Evolutionary conservation across 37 sponge, comb jelly and placozoan species (phyloP).

Genomic region (Ephydatia muelleri): DNA sequence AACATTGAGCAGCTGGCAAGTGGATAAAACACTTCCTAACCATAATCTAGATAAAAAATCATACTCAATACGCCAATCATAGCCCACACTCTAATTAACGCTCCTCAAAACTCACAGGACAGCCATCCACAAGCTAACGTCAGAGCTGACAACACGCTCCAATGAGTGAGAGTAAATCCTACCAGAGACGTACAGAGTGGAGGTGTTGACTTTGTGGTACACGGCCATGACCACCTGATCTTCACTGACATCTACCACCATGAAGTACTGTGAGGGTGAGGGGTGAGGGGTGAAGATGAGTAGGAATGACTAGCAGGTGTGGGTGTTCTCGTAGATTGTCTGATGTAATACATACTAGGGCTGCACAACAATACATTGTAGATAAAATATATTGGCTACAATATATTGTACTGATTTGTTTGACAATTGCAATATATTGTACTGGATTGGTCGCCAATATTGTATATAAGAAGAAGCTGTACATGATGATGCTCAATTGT

Average conservation of each 20-base stretch:
- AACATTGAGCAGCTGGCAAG: too few species aligned
- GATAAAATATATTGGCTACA: too few species aligned
- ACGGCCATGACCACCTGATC: constrained; percentile 86
- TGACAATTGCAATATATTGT: too few species aligned
- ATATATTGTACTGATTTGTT: too few species aligned
- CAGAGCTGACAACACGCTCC: constrained; percentile 50
- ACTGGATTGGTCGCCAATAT: too few species aligned
- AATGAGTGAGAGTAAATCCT: constrained; percentile 72
- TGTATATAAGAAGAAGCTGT: too few species aligned
- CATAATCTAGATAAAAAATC: too few species aligned
- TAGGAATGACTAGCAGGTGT: not conserved
- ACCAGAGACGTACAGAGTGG: constrained; percentile 85
- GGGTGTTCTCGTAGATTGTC: constrained; percentile 39
- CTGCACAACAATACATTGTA: too few species aligned
- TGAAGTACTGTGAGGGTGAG: constrained; percentile 55
- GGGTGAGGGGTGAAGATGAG: not conserved
- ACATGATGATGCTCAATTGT: too few species aligned
- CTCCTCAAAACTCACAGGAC: constrained; percentile 30
- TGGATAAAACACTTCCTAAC: too few species aligned
- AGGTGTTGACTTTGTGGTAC: constrained; percentile 72
- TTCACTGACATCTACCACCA: constrained; percentile 86
- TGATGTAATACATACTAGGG: too few species aligned
- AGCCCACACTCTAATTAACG: not conserved
- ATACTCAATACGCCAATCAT: too few species aligned
- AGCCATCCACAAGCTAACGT: constrained; percentile 45